Percentiles rank a stretch among this genome's conserved stretches.
Evolutionary conservation across 2,797 vertebrate species (phyloP).

Genomic region (Serranus cabrilla): DNA sequence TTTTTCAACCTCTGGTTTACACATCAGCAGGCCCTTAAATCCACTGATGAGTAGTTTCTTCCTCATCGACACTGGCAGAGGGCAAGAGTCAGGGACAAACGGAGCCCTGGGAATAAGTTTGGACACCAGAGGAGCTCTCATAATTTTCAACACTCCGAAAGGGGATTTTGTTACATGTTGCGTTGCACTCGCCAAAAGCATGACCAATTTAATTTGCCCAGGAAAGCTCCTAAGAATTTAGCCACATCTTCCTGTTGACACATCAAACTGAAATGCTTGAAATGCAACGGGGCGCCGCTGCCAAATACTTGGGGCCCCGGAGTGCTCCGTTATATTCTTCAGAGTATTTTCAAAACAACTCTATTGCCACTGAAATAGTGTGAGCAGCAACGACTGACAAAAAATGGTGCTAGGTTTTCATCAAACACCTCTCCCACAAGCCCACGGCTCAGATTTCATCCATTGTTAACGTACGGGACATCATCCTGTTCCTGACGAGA

Average conservation of each 20-base stretch:
- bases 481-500: slow-evolving; percentile 74
- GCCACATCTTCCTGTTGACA: slow-evolving; percentile 78
- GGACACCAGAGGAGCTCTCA: slow-evolving; percentile 40
- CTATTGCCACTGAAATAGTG: slow-evolving; percentile 22
- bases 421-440: slow-evolving; percentile 54
- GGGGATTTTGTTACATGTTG: slow-evolving; percentile 67
- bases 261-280: slow-evolving; percentile 77
- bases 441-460: slow-evolving; percentile 58
- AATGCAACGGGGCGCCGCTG: slow-evolving; percentile 68
- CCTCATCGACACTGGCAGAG: slow-evolving; percentile 60
- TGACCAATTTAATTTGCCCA: slow-evolving; percentile 77
- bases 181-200: slow-evolving; percentile 64
- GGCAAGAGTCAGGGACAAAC: slow-evolving; percentile 48
- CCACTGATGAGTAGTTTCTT: slow-evolving; percentile 74
- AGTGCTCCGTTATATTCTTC: slow-evolving; percentile 43
- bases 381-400: slow-evolving; percentile 42
- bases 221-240: slow-evolving; percentile 65
- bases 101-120: slow-evolving; percentile 49
- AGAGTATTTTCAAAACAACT: slow-evolving; percentile 52
- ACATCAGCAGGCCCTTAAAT: slow-evolving; percentile 66
- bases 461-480: slow-evolving; percentile 63
- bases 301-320: slow-evolving; percentile 53
- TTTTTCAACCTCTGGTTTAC: slow-evolving; percentile 66
- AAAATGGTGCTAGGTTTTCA: slow-evolving; percentile 47
- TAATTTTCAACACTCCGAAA: slow-evolving; percentile 46